phyloP scores from a whole-genome alignment of 1,140 invertebrate genomes.

The Nephila pilipes region DNA sequence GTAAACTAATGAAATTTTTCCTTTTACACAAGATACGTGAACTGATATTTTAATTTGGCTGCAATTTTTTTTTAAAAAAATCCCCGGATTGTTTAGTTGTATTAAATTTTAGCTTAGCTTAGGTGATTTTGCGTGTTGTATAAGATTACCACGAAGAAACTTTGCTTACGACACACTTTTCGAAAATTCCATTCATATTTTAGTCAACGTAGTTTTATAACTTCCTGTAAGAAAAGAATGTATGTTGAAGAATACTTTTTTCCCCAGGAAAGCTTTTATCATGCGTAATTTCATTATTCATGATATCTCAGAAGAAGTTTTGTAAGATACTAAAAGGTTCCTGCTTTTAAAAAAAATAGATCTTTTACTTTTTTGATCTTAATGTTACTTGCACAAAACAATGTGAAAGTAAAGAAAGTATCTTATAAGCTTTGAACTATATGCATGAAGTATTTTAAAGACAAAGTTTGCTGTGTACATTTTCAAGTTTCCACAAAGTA shows the following conservation, averaged over 20 bases:
- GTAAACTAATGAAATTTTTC: background rate
- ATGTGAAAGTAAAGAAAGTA: too few species aligned
- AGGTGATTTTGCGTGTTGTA: background rate
- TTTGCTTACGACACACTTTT: background rate
- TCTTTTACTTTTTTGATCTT: too few species aligned
- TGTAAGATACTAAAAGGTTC: too few species aligned
- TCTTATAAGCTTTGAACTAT: too few species aligned
- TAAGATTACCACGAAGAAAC: background rate
- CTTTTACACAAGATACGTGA: background rate
- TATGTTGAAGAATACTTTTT: background rate
- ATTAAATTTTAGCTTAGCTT: background rate
- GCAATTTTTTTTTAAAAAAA: background rate
- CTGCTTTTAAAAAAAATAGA: too few species aligned
- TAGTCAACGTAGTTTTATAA: background rate
- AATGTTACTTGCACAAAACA: too few species aligned
- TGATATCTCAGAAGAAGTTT: background rate
- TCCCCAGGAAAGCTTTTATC: background rate
- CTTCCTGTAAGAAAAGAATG: background rate
- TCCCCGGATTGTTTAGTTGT: background rate
- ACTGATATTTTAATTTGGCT: background rate
- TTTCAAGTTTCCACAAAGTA: too few species aligned
- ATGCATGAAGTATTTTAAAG: too few species aligned
- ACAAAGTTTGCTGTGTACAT: too few species aligned
- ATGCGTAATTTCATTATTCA: background rate
- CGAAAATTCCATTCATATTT: background rate